Evolutionary conservation across 2,888 invertebrate genomes (phyloP).

Genomic region (Julus scandinavius): DNA sequence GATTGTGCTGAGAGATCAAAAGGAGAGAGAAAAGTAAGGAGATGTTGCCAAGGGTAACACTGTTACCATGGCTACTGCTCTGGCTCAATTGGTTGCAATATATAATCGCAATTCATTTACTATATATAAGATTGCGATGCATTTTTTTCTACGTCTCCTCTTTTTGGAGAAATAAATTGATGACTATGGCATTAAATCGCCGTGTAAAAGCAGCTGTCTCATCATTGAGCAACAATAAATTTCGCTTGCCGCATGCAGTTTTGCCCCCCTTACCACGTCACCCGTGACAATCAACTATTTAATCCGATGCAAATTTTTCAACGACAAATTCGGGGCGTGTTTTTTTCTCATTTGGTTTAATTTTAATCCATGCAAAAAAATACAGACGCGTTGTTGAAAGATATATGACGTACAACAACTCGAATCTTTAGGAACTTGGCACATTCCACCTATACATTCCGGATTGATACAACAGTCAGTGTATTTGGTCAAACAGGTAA

Average conservation of each 20-base stretch:
- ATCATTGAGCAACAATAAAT: conserved; percentile 46
- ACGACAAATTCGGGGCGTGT: not conserved
- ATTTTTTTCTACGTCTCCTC: conserved; percentile 5
- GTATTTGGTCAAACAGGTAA: not conserved
- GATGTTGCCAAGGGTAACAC: conserved; percentile 20
- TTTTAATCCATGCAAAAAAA: conserved; percentile 39
- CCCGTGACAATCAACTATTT: conserved; percentile 43
- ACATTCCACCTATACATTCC: too few species aligned
- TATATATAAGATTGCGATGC: conserved; percentile 44
- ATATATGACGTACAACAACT: not conserved
- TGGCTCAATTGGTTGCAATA: conserved; percentile 40
- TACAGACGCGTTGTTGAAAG: not conserved
- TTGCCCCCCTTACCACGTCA: conserved; percentile 37
- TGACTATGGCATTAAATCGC: conserved; percentile 43
- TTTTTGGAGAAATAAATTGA: conserved; percentile 46
- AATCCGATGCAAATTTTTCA: conserved; percentile 27
- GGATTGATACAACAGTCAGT: not conserved
- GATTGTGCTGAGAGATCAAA: conserved; percentile 46
- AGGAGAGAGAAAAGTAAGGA: conserved; percentile 40
- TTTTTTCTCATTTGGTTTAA: conserved; percentile 33
- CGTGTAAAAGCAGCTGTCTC: conserved; percentile 46
- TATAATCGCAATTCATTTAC: conserved; percentile 45
- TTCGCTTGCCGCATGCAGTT: conserved; percentile 17
- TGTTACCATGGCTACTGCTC: conserved; percentile 9
- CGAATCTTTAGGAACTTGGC: not conserved